Evolutionary conservation across 2,797 vertebrate species (phyloP).

Genomic region (Poeciliopsis paucimaculata): DNA sequence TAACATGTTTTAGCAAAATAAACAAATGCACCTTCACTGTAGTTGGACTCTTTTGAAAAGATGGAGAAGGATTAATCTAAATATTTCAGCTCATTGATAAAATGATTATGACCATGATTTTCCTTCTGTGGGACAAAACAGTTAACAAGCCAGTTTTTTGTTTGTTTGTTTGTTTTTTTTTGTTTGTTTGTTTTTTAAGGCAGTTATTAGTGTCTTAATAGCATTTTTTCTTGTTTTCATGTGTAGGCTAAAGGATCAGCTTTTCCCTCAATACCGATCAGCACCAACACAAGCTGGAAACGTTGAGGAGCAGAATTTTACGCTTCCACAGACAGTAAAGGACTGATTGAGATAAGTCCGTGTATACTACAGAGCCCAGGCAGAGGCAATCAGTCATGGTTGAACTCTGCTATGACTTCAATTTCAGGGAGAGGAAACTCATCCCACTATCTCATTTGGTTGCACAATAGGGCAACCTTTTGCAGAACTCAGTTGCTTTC

Average conservation of each 20-base stretch:
- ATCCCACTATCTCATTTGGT: constrained; percentile 62
- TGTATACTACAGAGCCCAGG: constrained; percentile 38
- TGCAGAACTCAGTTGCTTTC: constrained; percentile 25
- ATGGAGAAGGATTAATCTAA: not conserved
- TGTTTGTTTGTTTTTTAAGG: not conserved
- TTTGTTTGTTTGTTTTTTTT: not conserved
- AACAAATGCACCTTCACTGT: not conserved
- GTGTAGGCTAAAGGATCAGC: not conserved
- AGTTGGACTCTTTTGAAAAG: not conserved
- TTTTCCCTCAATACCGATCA: constrained; percentile 32
- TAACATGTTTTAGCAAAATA: not conserved
- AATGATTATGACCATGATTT: not conserved
- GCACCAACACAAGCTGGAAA: constrained; percentile 17
- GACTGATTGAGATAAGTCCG: constrained; percentile 48
- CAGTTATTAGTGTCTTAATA: not conserved
- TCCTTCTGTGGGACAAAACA: not conserved
- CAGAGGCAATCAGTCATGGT: constrained; percentile 69
- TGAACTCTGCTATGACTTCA: constrained; percentile 65
- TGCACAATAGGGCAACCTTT: constrained; percentile 53
- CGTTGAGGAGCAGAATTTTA: constrained; percentile 26
- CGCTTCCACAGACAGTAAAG: constrained; percentile 30
- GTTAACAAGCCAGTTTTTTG: not conserved
- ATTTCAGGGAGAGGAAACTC: constrained; percentile 58
- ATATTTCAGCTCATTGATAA: not conserved
- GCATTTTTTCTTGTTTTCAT: not conserved